These are phyloP conservation scores for Galaxias olidus DNA, from an alignment of 2,797 vertebrate genomes.

Conservation along the genomic window DNA sequence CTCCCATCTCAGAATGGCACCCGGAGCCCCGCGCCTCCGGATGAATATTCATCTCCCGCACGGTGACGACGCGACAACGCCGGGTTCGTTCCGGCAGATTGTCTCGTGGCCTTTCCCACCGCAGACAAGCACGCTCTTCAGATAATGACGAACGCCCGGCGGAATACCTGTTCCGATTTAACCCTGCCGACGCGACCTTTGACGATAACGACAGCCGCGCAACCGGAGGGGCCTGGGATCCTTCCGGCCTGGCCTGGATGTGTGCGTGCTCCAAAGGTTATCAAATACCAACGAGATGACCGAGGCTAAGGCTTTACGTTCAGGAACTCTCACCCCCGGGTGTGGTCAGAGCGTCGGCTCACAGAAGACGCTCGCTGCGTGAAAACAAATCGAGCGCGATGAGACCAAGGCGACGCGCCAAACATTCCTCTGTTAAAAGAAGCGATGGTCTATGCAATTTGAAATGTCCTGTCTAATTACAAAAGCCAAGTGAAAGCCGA, in stretches of 20 bases:
- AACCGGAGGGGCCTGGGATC: constrained; percentile 34
- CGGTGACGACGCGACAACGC: constrained; percentile 55
- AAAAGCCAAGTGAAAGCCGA: too few relatives aligned
- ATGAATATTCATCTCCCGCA: constrained; percentile 62
- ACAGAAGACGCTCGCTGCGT: too few relatives aligned
- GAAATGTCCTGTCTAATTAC: too few relatives aligned
- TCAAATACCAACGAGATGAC: constrained; percentile 31
- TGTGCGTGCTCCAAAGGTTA: constrained; percentile 45
- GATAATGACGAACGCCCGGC: constrained; percentile 50
- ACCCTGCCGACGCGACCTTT: constrained; percentile 57
- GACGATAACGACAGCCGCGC: constrained; percentile 41
- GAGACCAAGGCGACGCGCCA: too few relatives aligned
- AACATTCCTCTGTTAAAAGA: too few relatives aligned
- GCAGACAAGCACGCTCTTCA: constrained; percentile 43
- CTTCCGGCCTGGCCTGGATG: constrained; percentile 14
- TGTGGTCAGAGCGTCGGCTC: too few relatives aligned
- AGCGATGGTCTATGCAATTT: too few relatives aligned
- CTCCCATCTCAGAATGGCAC: constrained; percentile 42
- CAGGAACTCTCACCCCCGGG: too few relatives aligned
- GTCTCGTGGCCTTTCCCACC: constrained; percentile 53
- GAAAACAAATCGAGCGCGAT: too few relatives aligned
- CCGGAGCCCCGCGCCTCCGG: background rate
- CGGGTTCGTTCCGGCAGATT: constrained; percentile 58
- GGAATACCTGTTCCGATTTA: constrained; percentile 52
- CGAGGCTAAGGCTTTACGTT: too few relatives aligned